These are phyloP conservation scores for Beroe forskalii DNA, from an alignment of 37 sponge, comb jelly and placozoan species.

Conservation along the genomic window DNA sequence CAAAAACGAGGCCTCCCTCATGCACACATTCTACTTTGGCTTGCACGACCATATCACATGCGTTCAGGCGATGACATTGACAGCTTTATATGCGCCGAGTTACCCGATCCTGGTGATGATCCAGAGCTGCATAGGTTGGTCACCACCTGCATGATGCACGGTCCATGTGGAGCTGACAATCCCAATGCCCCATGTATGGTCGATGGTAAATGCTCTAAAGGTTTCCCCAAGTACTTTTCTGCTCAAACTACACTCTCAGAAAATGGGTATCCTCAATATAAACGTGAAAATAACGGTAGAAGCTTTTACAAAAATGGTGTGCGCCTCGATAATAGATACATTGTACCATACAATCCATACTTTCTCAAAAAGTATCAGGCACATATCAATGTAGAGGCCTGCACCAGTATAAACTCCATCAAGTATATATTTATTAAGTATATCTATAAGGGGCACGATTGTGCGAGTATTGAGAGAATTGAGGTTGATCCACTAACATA, in stretches of 20 bases:
- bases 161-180: too few relatives aligned
- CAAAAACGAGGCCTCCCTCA: too few relatives aligned
- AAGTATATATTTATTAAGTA: neutral
- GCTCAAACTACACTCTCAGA: neutral
- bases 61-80: neutral
- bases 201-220: slow-evolving; percentile 33
- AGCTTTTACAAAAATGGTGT: neutral
- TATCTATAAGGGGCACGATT: neutral
- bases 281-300: neutral
- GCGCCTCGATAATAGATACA: neutral
- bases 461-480: too few relatives aligned
- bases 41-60: too few relatives aligned
- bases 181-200: too few relatives aligned
- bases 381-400: slow-evolving; percentile 45
- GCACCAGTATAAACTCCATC: too few relatives aligned
- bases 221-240: slow-evolving; percentile 30
- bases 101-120: neutral
- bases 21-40: too few relatives aligned
- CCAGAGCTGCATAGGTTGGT: neutral
- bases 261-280: too few relatives aligned
- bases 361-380: neutral
- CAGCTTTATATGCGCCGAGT: neutral
- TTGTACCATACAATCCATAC: too few relatives aligned
- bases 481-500: too few relatives aligned
- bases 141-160: too few relatives aligned